Conservation (phyloP, 2,113 vertebrate species). For the Xiphorhynchus elegans region DNA sequence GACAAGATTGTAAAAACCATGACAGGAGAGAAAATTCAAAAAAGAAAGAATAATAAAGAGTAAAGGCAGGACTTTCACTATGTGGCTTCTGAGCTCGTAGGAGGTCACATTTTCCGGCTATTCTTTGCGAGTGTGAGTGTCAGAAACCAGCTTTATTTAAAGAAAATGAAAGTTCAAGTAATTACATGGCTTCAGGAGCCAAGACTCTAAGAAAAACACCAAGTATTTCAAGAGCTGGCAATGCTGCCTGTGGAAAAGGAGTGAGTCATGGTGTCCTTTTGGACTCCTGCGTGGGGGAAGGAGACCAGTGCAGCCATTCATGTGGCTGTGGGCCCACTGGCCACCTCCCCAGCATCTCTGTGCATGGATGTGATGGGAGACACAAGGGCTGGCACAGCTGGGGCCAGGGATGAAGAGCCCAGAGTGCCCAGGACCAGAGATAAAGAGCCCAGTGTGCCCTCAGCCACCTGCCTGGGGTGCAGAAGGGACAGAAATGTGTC, state of each 20-base stretch:
- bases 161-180: slow-evolving; percentile 58
- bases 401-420: background rate
- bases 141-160: slow-evolving; percentile 50
- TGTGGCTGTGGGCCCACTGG: background rate
- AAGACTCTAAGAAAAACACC: slow-evolving; percentile 36
- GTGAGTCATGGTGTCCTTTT: slow-evolving; percentile 33
- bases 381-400: accelerated
- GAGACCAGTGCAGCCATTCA: background rate
- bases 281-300: background rate
- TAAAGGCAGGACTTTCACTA: background rate
- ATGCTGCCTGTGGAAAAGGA: slow-evolving; percentile 5
- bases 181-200: slow-evolving; percentile 39
- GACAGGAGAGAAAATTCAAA: background rate
- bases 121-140: background rate
- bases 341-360: background rate
- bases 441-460: background rate
- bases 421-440: background rate
- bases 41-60: background rate
- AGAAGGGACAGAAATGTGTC: background rate
- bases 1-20: background rate
- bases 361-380: accelerated
- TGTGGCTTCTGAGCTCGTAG: background rate
- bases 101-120: background rate
- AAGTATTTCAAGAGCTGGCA: slow-evolving; percentile 34
- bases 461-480: background rate